Conservation (phyloP, 2,888 invertebrate species). For the Megaustenia siamemsis region DNA sequence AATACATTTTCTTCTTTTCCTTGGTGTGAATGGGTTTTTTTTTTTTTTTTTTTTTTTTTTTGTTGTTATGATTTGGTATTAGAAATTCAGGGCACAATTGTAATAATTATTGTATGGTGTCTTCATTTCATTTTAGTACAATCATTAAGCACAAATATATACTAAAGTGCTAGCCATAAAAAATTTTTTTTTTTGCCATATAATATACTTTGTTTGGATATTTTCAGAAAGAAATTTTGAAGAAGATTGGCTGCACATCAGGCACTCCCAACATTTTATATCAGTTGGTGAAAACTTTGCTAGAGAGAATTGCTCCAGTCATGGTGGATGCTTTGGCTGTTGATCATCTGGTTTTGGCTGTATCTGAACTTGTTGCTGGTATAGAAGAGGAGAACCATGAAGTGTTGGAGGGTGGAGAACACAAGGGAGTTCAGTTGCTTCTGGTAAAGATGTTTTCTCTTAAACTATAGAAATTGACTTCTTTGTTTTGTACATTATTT, state of each 20-base stretch:
- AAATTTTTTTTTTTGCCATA: not conserved
- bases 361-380: constrained; percentile 81
- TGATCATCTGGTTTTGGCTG: constrained; percentile 82
- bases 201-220: not conserved
- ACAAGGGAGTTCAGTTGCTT: constrained; percentile 92
- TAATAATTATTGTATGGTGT: too few species aligned
- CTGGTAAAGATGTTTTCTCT: constrained; percentile 83
- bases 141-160: too few species aligned
- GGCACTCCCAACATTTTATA: constrained; percentile 97
- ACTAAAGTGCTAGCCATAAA: too few species aligned
- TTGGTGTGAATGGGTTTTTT: too few species aligned
- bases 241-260: constrained; percentile 91
- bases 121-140: too few species aligned
- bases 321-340: constrained; percentile 96
- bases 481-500: too few species aligned
- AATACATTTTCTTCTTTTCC: too few species aligned
- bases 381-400: constrained; percentile 67
- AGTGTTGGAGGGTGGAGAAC: constrained; percentile 84
- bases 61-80: too few species aligned
- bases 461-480: too few species aligned
- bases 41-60: too few species aligned
- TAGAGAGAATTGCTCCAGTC: constrained; percentile 96
- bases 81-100: too few species aligned
- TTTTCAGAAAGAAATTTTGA: constrained; percentile 87
- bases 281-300: constrained; percentile 95